Evolutionary conservation across 2,797 vertebrate genomes (phyloP), one percentile per base, ranked within the genome.

Genomic region (Limosa lapponica): DNA sequence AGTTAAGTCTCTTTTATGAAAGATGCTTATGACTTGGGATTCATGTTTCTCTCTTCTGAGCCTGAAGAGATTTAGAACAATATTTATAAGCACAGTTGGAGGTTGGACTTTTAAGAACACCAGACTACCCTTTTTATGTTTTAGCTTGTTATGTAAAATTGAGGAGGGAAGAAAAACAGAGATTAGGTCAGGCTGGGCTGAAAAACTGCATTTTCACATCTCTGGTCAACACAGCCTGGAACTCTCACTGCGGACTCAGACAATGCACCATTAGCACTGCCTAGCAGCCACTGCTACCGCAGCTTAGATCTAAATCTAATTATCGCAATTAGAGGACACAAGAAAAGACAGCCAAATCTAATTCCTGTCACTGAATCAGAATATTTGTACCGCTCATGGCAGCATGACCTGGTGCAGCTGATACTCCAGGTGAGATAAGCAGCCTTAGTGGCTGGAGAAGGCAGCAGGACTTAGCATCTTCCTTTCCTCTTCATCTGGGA

Each of bases 1-100:
- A n/a, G 54, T 71, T 70, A 91, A 92, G 19, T 61, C 89, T 86
- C 46, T 92, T 82, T 95, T 75, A 92, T 91, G 69, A 91, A 94
- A 93, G 61, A 43, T 64, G 23, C 25, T 80, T 91, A 73, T 70
- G 81, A 77, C 59, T 55, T 34, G 61, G 67, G 89, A 85, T 92
- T 94, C 69, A 4, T 73, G 62, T 70, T 91, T 71, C 72, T 82
- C 57, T 87, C 49, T 62, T 81, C 49, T 89, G 57, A 88, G 65
- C 93, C 79, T 86, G 79, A n/a, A 78, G 52, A 61, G 59, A 87
- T 93, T 94, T 64, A 71, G 75, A 58, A 85, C 91, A 94, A 62
- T 80, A 93, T 81, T 92, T 84, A 55, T 58, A 81, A 89, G 85
- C 62, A 51, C 75, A 92, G 82, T 59, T 34, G 43, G 81, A 67